These are phyloP conservation scores for Stichodactyla helianthus DNA, from an alignment of 64 coral and sea anemone genomes.

Conservation along the genomic window DNA sequence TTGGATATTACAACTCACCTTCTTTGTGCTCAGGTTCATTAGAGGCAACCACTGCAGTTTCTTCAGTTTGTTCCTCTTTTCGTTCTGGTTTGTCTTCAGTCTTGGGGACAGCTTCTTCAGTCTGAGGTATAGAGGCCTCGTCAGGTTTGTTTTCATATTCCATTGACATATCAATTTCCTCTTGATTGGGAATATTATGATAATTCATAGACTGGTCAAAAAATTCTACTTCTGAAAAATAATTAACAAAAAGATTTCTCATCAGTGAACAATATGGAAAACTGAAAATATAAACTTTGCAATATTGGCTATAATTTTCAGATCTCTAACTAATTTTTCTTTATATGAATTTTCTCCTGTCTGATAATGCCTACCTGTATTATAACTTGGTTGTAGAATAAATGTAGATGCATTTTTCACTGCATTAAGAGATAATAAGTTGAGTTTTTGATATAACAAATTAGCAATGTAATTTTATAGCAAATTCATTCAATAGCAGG, in stretches of 20 bases:
- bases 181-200: conserved; percentile 7
- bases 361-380: neutral
- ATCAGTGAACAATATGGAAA: neutral
- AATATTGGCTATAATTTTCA: too few relatives aligned
- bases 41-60: neutral
- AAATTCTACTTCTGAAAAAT: neutral
- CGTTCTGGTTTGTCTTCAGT: neutral
- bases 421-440: neutral
- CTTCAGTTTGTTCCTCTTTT: neutral
- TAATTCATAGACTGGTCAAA: neutral
- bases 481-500: too few relatives aligned
- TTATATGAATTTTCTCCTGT: neutral
- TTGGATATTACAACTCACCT: neutral
- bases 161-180: neutral
- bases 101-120: neutral
- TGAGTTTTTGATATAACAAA: neutral
- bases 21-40: neutral
- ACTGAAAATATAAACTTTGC: too few relatives aligned
- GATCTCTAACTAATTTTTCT: too few relatives aligned
- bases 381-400: conserved; percentile 2
- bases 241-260: neutral
- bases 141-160: neutral
- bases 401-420: conserved; percentile 7
- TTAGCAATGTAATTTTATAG: too few relatives aligned
- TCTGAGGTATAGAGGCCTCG: neutral